Evolutionary conservation across 2,888 invertebrate genomes (phyloP), one percentile per base, ranked within the genome.

Genomic region (Diplazon laetatorius): DNA sequence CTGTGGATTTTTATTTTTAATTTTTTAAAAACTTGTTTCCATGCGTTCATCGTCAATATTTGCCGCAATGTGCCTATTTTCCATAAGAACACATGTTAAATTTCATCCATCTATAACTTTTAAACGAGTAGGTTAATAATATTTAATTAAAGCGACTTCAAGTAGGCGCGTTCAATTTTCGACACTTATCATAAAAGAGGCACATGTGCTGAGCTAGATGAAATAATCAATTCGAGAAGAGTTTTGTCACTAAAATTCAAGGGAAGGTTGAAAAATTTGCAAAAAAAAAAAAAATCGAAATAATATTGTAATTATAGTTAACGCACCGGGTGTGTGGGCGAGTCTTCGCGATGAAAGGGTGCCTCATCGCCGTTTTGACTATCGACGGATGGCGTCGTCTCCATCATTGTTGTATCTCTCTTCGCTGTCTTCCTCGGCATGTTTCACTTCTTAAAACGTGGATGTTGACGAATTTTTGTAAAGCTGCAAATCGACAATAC

Each of bases 381-480:
- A 39, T 83, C 80, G 2, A 30, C 9, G 39, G 70, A 66, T 72
- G 76, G 20, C 78, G 66, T 65, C 44, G 74, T 60, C 80, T 76
- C 75, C 78, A 82, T 82, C 83, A 80, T 76, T 75, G 84, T 35
- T 78, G 73, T 83, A 76, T 84, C 85, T 76, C 86, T 85, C 82
- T 86, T 85, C 12, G 83, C 80, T 66, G 87, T 85, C 83, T 89
- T 89, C 76, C 89, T 89, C 22, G 89, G 88, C 89, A 89, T 89
- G 82, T 84, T 87, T 8, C 25, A 35, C 48, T 59, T 57, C 35
- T 44, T 25, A 59, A 66, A 75, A 68, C 37, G 42, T 55, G 20
- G 25, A 52, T 30, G 16, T 12, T 44, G 59, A 70, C 20, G n/a
- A 62, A 71, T 75, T 62, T 57, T 68, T 60, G 22, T 75, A 62